A percentile compares a stretch with the other conserved stretches of the same genome.
Evolutionary conservation across 2,113 vertebrate genomes (phyloP).

Genomic region (Orycteropus afer): DNA sequence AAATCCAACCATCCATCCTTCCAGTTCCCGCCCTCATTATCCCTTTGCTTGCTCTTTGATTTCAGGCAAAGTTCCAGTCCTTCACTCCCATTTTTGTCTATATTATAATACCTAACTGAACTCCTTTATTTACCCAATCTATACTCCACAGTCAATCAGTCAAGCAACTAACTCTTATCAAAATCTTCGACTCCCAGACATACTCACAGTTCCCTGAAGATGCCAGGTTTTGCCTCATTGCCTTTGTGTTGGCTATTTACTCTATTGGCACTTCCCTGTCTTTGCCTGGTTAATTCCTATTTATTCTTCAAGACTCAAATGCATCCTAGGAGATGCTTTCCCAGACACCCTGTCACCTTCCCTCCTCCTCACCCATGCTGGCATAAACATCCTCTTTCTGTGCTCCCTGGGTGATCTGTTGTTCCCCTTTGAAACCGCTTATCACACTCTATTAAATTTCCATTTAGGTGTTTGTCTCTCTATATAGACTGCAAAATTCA

Average conservation of each 20-base stretch:
- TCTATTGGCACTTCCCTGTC: neutral
- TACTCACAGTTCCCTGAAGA: neutral
- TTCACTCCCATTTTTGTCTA: neutral
- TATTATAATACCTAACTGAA: neutral
- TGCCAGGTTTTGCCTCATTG: neutral
- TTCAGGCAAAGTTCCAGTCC: neutral
- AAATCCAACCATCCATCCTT: neutral
- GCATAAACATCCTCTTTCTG: neutral
- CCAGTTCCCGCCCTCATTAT: neutral
- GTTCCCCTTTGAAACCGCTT: neutral
- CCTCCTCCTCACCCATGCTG: neutral
- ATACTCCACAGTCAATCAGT: neutral
- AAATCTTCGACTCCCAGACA: neutral
- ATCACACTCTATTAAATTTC: conserved; percentile 15
- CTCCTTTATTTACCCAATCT: neutral
- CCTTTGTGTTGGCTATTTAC: neutral
- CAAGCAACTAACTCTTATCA: neutral
- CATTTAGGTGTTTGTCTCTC: neutral
- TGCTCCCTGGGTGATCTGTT: neutral
- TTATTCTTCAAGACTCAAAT: neutral
- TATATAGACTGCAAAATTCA: neutral
- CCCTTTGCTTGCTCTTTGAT: neutral
- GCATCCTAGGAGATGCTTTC: neutral
- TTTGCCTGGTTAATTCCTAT: conserved; percentile 23
- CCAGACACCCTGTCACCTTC: neutral